These are phyloP conservation scores for Napeogenes sylphis DNA, from an alignment of 2,888 invertebrate genomes.

Conservation along the genomic window DNA sequence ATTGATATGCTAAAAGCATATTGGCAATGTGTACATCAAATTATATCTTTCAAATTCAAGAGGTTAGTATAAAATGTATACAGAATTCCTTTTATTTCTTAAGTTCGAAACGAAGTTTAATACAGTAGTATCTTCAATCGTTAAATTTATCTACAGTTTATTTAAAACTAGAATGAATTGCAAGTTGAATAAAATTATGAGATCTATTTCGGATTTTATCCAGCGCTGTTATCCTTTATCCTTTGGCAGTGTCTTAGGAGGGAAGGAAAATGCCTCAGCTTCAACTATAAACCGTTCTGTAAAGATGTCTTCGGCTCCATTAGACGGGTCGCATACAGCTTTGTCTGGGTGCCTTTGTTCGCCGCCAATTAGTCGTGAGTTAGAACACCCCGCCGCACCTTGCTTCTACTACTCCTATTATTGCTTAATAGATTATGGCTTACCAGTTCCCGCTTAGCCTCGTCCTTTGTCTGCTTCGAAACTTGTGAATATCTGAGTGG, in stretches of 20 bases:
- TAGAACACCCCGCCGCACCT: slow-evolving; percentile 35
- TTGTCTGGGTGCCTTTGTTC: slow-evolving; percentile 61
- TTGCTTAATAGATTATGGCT: slow-evolving; percentile 64
- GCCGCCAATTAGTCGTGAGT: slow-evolving; percentile 53
- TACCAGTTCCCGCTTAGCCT: slow-evolving; percentile 39
- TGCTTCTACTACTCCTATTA: slow-evolving; percentile 43
- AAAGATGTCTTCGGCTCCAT: slow-evolving; percentile 53
- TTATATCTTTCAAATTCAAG: not conserved
- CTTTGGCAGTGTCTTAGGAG: slow-evolving; percentile 26
- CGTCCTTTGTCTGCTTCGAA: slow-evolving; percentile 47
- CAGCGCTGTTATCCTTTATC: slow-evolving; percentile 28
- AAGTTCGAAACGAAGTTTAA: no score
- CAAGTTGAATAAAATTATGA: slow-evolving; percentile 25
- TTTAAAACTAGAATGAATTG: slow-evolving; percentile 9
- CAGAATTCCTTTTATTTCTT: no score
- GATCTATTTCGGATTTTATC: slow-evolving; percentile 27
- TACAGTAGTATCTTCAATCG: not conserved
- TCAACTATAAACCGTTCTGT: slow-evolving; percentile 36
- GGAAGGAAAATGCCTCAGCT: slow-evolving; percentile 27
- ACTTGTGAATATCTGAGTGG: slow-evolving; percentile 23
- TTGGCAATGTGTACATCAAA: not conserved
- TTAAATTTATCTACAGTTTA: not conserved
- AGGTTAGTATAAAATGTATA: not conserved
- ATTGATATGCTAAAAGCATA: slow-evolving; percentile 7
- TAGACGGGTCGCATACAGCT: slow-evolving; percentile 45